Percentiles rank a stretch among this genome's conserved stretches.
Conservation (phyloP, 2,113 vertebrate genomes). For the Dendrocopos noguchii region DNA sequence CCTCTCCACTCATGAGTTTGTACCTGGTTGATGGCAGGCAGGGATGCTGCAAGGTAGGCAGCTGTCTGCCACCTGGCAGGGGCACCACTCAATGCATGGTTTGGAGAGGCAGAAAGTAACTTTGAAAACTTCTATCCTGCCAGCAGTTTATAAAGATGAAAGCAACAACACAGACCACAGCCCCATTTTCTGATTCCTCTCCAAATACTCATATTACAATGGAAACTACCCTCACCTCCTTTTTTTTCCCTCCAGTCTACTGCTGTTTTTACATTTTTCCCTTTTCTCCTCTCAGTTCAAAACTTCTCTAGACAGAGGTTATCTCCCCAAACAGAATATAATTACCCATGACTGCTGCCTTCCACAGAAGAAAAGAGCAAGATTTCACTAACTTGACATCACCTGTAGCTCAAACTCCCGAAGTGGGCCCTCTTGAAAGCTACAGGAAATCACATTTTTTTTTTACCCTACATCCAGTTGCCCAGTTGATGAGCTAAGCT, state of each 20-base stretch:
- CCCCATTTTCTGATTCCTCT: not conserved
- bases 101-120: accelerated
- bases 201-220: not conserved
- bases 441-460: not conserved
- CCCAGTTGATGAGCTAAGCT: accelerated
- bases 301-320: not conserved
- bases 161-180: not conserved
- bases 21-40: not conserved
- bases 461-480: not conserved
- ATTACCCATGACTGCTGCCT: not conserved
- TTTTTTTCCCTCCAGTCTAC: not conserved
- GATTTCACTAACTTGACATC: not conserved
- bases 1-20: not conserved
- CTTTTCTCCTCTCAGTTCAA: not conserved
- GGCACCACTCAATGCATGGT: accelerated
- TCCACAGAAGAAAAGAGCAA: not conserved
- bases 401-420: not conserved
- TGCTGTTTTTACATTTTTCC: not conserved
- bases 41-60: not conserved
- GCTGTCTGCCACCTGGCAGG: not conserved
- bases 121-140: not conserved
- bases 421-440: not conserved
- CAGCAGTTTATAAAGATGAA: not conserved
- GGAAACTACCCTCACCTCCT: not conserved
- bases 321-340: not conserved